phyloP scores from a whole-genome alignment of 2,797 vertebrate genomes.

The Eospalax fontanierii region DNA sequence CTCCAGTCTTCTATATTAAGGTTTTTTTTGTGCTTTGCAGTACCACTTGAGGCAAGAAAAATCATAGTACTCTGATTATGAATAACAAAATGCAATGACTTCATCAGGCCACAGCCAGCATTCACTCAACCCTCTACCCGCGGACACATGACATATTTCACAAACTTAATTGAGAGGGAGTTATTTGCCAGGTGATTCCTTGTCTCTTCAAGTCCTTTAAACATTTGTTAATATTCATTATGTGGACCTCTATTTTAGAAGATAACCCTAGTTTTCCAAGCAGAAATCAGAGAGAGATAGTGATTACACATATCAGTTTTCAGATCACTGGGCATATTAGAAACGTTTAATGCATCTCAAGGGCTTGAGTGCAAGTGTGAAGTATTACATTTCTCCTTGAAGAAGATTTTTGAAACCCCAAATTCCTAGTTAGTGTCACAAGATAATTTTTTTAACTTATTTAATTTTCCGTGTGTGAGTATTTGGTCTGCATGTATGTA shows the following conservation, averaged over 20 bases:
- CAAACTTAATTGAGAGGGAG: constrained; percentile 39
- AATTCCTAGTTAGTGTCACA: constrained; percentile 48
- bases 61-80: neutral
- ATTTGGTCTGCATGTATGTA: too few relatives aligned
- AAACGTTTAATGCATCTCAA: neutral
- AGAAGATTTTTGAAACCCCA: constrained; percentile 5
- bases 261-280: neutral
- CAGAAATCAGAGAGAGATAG: constrained; percentile 16
- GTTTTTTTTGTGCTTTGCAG: neutral
- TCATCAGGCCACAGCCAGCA: neutral
- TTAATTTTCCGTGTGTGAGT: too few relatives aligned
- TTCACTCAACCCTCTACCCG: neutral
- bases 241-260: neutral
- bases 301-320: neutral
- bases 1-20: neutral
- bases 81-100: constrained; percentile 6
- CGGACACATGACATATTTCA: constrained; percentile 28
- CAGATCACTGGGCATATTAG: neutral
- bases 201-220: neutral
- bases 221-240: constrained; percentile 29
- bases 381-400: constrained; percentile 29
- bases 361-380: neutral
- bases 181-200: neutral
- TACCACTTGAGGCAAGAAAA: neutral
- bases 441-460: neutral